A percentile compares a stretch with the other conserved stretches of the same genome.
phyloP scores from a whole-genome alignment of 2,888 invertebrate species.

The Heliothis peltigera region DNA sequence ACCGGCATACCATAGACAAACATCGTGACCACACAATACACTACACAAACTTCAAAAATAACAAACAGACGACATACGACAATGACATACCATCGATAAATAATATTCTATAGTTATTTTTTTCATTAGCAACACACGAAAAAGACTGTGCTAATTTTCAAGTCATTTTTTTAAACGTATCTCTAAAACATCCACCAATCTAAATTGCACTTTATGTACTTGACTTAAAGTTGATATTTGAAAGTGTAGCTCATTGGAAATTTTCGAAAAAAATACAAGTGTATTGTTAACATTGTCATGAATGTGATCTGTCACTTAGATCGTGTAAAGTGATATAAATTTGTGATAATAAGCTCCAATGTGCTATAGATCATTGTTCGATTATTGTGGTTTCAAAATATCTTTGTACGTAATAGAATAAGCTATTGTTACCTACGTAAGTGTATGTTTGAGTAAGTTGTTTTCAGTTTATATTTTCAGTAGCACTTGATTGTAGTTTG shows the following conservation, averaged over 20 bases:
- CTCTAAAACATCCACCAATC: neutral
- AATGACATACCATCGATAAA: slow-evolving; percentile 65
- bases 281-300: slow-evolving; percentile 73
- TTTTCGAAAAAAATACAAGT: slow-evolving; percentile 32
- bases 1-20: slow-evolving; percentile 52
- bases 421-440: slow-evolving; percentile 8
- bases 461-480: neutral
- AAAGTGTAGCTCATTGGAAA: neutral
- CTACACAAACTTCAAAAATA: slow-evolving; percentile 50
- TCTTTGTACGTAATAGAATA: slow-evolving; percentile 16
- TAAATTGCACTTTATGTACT: neutral
- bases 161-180: slow-evolving; percentile 12
- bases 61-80: slow-evolving; percentile 76
- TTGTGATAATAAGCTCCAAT: slow-evolving; percentile 59
- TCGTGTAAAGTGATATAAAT: slow-evolving; percentile 62
- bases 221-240: slow-evolving; percentile 1
- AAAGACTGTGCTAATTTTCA: slow-evolving; percentile 60
- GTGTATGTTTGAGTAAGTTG: neutral
- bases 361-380: slow-evolving; percentile 64
- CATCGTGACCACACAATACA: slow-evolving; percentile 72
- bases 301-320: slow-evolving; percentile 76
- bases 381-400: slow-evolving; percentile 43
- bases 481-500: neutral
- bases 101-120: slow-evolving; percentile 62
- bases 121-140: slow-evolving; percentile 72